Evolutionary conservation across 2,113 vertebrate species (phyloP).

Genomic region (Dicrurus megarhynchus): DNA sequence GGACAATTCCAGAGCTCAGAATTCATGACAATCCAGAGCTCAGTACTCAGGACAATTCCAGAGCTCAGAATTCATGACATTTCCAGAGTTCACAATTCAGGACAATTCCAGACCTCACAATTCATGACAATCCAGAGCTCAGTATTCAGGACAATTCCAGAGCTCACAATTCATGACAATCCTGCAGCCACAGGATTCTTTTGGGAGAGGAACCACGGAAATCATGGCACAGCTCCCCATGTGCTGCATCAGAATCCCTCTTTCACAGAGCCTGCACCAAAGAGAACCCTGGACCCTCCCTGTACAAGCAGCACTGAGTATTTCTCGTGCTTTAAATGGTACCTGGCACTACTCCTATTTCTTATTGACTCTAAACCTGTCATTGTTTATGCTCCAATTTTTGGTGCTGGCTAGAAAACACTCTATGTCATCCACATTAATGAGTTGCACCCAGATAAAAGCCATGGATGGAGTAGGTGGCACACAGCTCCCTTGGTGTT

Average conservation of each 20-base stretch:
- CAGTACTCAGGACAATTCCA: rapidly evolving
- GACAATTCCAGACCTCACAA: rapidly evolving
- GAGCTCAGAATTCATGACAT: too few relatives aligned
- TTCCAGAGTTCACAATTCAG: not conserved
- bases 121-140: not conserved
- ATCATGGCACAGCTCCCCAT: not conserved
- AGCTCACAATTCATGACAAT: too few relatives aligned
- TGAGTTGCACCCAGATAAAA: not conserved
- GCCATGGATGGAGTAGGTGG: not conserved
- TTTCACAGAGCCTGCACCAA: not conserved
- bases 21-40: not conserved
- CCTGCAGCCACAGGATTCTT: not conserved
- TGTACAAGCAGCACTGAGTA: rapidly evolving
- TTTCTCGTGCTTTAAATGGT: not conserved
- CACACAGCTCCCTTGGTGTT: not conserved
- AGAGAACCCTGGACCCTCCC: too few relatives aligned
- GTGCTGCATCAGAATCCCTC: too few relatives aligned
- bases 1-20: rapidly evolving
- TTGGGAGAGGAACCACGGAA: not conserved
- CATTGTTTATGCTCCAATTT: not conserved
- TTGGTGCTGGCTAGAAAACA: not conserved
- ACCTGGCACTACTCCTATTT: rapidly evolving
- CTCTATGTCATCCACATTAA: not conserved
- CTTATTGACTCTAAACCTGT: rapidly evolving
- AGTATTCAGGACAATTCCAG: too few relatives aligned